These are phyloP conservation scores for Leucophenga maculata DNA, from an alignment of 2,888 invertebrate genomes.

Conservation along the genomic window DNA sequence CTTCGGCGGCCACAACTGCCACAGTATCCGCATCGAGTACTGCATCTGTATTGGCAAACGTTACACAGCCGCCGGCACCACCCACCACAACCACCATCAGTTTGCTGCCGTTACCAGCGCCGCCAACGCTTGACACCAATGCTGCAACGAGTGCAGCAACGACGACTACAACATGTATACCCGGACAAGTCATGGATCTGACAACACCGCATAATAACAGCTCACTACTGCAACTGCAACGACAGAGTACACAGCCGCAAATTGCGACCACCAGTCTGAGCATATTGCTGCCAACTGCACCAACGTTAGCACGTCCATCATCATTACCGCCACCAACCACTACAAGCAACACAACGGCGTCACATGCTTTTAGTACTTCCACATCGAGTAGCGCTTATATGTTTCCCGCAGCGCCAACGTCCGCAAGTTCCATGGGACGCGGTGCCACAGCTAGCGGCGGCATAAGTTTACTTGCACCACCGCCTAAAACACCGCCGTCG, in stretches of 20 bases:
- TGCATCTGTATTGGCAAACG: constrained; percentile 32
- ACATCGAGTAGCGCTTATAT: constrained; percentile 12
- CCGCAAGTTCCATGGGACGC: constrained; percentile 42
- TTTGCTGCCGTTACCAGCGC: constrained; percentile 58
- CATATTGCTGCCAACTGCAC: constrained; percentile 52
- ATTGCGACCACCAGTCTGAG: constrained; percentile 55
- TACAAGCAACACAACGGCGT: constrained; percentile 14
- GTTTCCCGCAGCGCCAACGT: constrained; percentile 40
- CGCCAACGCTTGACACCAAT: constrained; percentile 48
- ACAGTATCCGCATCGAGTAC: constrained; percentile 35
- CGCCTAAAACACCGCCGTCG: constrained; percentile 32
- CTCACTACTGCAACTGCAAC: constrained; percentile 36
- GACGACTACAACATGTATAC: constrained; percentile 46
- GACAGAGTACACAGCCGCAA: constrained; percentile 41
- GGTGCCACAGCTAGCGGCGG: constrained; percentile 36
- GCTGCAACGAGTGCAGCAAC: constrained; percentile 32
- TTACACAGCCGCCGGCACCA: constrained; percentile 34
- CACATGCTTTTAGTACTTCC: constrained; percentile 3
- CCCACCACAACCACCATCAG: constrained; percentile 56
- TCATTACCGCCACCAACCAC: constrained; percentile 41
- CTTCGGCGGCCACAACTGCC: constrained; percentile 33
- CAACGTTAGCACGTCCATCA: constrained; percentile 38
- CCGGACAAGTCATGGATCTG: constrained; percentile 61
- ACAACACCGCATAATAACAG: constrained; percentile 10
- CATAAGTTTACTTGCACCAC: constrained; percentile 41